Evolutionary conservation across 2,888 invertebrate species (phyloP), one percentile per base, ranked within the genome.

Genomic region (Hirtodrosophila cameraria): DNA sequence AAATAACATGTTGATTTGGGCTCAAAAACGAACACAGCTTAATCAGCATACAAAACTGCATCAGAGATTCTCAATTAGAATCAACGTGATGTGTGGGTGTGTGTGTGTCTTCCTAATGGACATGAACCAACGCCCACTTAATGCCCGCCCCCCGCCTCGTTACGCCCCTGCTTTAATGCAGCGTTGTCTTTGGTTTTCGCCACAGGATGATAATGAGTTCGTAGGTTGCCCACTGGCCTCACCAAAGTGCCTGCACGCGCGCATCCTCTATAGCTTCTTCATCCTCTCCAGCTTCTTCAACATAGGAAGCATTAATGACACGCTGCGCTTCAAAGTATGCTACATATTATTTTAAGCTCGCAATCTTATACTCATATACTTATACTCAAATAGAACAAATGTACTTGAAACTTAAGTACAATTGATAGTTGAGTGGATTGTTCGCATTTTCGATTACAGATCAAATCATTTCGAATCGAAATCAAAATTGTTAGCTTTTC

Each of bases 1-100:
- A 87, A 78, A 88, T 87, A 86, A 76, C 81, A 80, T 67, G 60
- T 74, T 77, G 86, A 75, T 77, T 77, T 57, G 43, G 48, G 15
- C 59, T n/a, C 54, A 45, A 20, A 16, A 13, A 13, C 16, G 23
- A 6, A 15, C 43, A 20, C 28, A 11, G n/a, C n/a, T n/a, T n/a
- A n/a, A n/a, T n/a, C n/a, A n/a, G n/a, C 20, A 7, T 15, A 23
- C 12, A 9, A 9, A 9, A 36, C 5, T 1, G 15, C 28, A 11
- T 12, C 16, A 7, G 0, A 16, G 5, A 28, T 4, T 18, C 18
- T 18, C 18, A 39, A 7, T 38, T 31, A 46, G 46, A 39, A 48
- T 23, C 50, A 25, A 49, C 49, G 35, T 41, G 35, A 43, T 41
- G 38, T 23, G 12, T 2, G 25, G 15, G 30, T n/a, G 16, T 8